Evolutionary conservation across 2,797 vertebrate species (phyloP), one percentile per base, ranked within the genome.

Genomic region (Melanitta fusca): DNA sequence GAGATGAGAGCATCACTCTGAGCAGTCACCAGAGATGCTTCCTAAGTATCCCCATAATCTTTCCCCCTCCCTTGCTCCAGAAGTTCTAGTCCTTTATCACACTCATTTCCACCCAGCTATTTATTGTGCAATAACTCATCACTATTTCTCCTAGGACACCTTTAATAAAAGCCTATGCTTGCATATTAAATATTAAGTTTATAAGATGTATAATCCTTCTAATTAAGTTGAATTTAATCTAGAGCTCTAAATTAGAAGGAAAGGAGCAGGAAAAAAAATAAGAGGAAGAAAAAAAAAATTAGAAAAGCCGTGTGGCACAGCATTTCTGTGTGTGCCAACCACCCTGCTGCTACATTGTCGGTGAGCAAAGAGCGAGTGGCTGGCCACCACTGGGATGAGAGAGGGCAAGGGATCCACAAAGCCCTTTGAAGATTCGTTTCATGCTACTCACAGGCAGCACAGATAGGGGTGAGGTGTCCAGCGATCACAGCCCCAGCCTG

Each of bases 141-240:
- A 96, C 51, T 94, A 96, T 98, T 96, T 91, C 96, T 97, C 96
- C 90, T 70, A 96, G 95, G 97, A 91, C 73, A 89, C 88, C 93
- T 96, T 96, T 96, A 97, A 98, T 97, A 98, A 98, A 94, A 91
- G 73, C 73, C 64, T 91, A 93, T 83, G 94, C 94, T 96, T 98
- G 96, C 94, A 97, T 97, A 97, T 97, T 97, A 97, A 97, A 97
- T 96, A 96, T 96, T 96, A 97, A 97, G 96, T 97, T 96, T 97
- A 96, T 97, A 97, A 98, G 92, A 96, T 91, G 95, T 82, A 96
- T 96, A 97, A 98, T 98, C 97, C 95, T 96, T 80, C 96, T 97
- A 97, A 97, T 97, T 97, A 97, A 97, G 95, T 92, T 89, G 88
- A 97, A 95, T 97, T 96, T 97, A 96, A 97, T 96, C 90, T 90